Conservation (phyloP, 2,113 vertebrate species). For the Varanus komodoensis region DNA sequence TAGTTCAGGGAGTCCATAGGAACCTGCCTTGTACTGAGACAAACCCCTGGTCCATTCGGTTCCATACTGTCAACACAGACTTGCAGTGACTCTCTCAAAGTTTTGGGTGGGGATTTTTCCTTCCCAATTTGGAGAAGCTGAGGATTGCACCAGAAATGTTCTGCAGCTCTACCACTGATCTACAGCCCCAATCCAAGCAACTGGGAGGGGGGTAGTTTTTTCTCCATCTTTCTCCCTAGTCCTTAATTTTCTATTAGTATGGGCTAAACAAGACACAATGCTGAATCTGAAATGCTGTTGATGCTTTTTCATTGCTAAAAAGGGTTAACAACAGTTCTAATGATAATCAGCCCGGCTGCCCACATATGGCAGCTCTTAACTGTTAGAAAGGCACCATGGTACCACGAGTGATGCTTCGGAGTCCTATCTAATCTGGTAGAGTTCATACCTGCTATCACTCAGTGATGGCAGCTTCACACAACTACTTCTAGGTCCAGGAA, state of each 20-base stretch:
- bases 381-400: not conserved
- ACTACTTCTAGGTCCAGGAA: not conserved
- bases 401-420: not conserved
- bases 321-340: not conserved
- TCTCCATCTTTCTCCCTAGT: no score
- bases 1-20: not conserved
- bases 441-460: not conserved
- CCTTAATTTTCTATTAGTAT: no score
- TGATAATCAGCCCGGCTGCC: not conserved
- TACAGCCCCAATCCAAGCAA: not conserved
- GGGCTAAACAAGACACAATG: no score
- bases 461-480: not conserved
- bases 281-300: no score
- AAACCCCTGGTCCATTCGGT: no score
- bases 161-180: no score
- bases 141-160: no score
- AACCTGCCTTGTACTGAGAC: no score
- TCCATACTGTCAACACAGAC: no score
- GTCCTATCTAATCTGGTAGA: not conserved
- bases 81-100: no score
- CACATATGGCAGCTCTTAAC: not conserved
- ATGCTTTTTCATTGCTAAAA: not conserved
- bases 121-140: no score
- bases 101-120: no score
- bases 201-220: not conserved